phyloP scores from a whole-genome alignment of 1,140 invertebrate species.

The Coptotermes formosanus region DNA sequence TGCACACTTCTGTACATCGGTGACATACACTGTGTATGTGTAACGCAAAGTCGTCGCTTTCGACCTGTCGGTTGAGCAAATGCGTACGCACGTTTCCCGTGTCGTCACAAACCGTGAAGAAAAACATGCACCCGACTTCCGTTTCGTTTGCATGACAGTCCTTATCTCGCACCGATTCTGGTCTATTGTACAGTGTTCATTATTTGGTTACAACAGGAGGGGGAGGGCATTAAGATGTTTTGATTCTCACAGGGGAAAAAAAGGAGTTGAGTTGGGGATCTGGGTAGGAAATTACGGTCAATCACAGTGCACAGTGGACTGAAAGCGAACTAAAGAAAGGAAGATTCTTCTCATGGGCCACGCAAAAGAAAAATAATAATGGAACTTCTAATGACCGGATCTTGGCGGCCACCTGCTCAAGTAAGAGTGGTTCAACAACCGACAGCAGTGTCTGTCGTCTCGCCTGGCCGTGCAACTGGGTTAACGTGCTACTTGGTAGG shows the following conservation, averaged over 20 bases:
- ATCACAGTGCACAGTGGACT: neutral
- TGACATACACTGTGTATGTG: too few species aligned
- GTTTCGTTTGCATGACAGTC: slow-evolving; percentile 15
- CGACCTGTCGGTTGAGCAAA: neutral
- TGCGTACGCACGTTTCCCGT: neutral
- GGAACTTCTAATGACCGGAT: neutral
- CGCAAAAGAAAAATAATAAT: neutral
- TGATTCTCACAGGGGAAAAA: neutral
- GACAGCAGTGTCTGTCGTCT: neutral
- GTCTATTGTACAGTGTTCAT: neutral
- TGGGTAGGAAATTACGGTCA: neutral
- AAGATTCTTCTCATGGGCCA: neutral
- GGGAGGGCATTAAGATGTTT: neutral
- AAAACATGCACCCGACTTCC: slow-evolving; percentile 4
- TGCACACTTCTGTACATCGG: too few species aligned
- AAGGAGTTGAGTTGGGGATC: neutral
- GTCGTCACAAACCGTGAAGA: slow-evolving; percentile 8
- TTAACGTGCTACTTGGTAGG: slow-evolving; percentile 27
- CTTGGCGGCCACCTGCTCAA: neutral
- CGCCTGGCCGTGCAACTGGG: slow-evolving; percentile 10
- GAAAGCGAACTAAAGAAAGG: neutral
- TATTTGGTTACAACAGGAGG: neutral
- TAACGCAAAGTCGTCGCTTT: too few species aligned
- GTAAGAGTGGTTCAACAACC: neutral
- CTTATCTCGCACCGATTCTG: neutral